These are phyloP conservation scores for Miltochrista miniata DNA, from an alignment of 2,888 invertebrate genomes.

Conservation along the genomic window DNA sequence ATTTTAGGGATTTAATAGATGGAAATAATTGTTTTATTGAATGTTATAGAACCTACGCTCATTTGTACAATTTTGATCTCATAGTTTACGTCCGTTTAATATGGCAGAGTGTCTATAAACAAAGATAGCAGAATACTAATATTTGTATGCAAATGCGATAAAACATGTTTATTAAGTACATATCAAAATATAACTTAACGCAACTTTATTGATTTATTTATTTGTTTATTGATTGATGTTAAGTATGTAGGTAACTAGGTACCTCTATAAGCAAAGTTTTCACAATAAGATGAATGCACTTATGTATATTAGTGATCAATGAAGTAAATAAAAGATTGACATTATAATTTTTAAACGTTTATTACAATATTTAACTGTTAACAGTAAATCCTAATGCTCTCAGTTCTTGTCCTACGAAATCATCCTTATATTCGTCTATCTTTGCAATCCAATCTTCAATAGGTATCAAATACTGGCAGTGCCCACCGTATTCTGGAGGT, in stretches of 20 bases:
- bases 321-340: too few relatives aligned
- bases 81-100: background rate
- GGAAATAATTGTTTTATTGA: background rate
- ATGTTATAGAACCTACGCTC: background rate
- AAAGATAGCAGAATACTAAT: too few relatives aligned
- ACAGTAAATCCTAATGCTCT: constrained; percentile 83
- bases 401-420: constrained; percentile 84
- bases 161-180: too few relatives aligned
- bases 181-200: too few relatives aligned
- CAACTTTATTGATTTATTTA: too few relatives aligned
- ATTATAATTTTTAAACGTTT: background rate
- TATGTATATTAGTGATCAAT: too few relatives aligned
- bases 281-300: too few relatives aligned
- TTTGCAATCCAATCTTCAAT: constrained; percentile 86
- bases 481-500: constrained; percentile 69
- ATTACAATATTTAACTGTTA: constrained; percentile 15
- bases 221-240: too few relatives aligned
- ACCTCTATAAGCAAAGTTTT: too few relatives aligned
- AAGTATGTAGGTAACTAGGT: too few relatives aligned
- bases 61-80: constrained; percentile 5
- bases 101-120: too few relatives aligned
- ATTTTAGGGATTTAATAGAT: constrained; percentile 19
- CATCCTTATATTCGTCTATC: constrained; percentile 76
- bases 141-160: too few relatives aligned
- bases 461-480: constrained; percentile 81